These are phyloP conservation scores for Pogonophryne albipinna DNA, from an alignment of 2,797 vertebrate species.

Conservation along the genomic window DNA sequence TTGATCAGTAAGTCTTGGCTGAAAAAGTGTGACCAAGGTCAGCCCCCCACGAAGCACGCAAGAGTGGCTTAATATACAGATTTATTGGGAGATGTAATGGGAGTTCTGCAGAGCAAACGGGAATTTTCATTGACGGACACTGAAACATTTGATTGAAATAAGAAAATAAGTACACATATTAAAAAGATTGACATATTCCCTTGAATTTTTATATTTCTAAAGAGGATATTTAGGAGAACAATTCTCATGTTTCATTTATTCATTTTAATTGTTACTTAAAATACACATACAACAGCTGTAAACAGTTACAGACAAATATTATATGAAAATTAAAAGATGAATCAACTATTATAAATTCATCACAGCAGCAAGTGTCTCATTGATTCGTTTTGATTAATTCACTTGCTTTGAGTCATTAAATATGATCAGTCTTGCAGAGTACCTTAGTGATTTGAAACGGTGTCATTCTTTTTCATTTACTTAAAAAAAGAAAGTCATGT, in stretches of 20 bases:
- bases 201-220: slow-evolving; percentile 17
- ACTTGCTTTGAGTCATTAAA: slow-evolving; percentile 32
- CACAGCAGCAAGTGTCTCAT: slow-evolving; percentile 46
- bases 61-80: slow-evolving; percentile 74
- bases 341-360: slow-evolving; percentile 48
- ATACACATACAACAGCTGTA: slow-evolving; percentile 19
- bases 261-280: slow-evolving; percentile 35
- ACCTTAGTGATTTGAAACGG: slow-evolving; percentile 39
- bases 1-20: slow-evolving; percentile 90
- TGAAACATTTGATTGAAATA: slow-evolving; percentile 24
- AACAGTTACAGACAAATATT: slow-evolving; percentile 23
- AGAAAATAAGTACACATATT: slow-evolving; percentile 25
- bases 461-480: slow-evolving; percentile 1
- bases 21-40: slow-evolving; percentile 83
- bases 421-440: slow-evolving; percentile 31
- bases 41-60: slow-evolving; percentile 80
- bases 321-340: slow-evolving; percentile 30
- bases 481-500: slow-evolving; percentile 9
- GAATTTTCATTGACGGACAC: slow-evolving; percentile 24
- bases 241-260: slow-evolving; percentile 27
- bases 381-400: slow-evolving; percentile 43
- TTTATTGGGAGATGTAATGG: slow-evolving; percentile 75
- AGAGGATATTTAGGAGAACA: background rate
- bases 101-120: slow-evolving; percentile 64
- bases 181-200: slow-evolving; percentile 14